phyloP scores from a whole-genome alignment of 2,888 invertebrate genomes.

The Aelia acuminata region DNA sequence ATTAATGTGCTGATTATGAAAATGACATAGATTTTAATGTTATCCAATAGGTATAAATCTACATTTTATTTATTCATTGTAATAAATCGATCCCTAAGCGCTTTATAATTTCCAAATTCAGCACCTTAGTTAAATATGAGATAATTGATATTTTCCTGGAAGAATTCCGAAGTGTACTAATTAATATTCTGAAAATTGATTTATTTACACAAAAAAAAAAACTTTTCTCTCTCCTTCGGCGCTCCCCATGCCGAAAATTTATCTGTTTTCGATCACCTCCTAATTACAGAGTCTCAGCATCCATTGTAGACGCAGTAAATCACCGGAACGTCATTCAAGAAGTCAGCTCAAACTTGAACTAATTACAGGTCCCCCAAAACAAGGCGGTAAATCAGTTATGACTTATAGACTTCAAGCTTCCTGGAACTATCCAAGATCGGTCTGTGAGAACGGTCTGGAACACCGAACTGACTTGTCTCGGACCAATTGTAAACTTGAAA shows the following conservation, averaged over 20 bases:
- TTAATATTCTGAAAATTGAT: not conserved
- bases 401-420: not conserved
- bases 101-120: no score
- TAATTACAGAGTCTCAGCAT: not conserved
- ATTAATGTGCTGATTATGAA: no score
- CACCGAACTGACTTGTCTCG: not conserved
- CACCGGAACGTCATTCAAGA: not conserved
- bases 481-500: not conserved
- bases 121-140: no score
- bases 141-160: no score
- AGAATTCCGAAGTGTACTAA: not conserved
- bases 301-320: not conserved
- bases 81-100: no score
- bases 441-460: not conserved
- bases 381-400: not conserved
- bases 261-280: not conserved
- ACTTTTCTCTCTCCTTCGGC: not conserved
- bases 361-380: slow-evolving; percentile 1
- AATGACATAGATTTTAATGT: no score
- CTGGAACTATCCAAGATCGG: no score
- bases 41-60: no score
- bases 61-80: no score
- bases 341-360: not conserved
- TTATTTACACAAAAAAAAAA: not conserved
- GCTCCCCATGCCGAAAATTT: not conserved